phyloP scores from a whole-genome alignment of 1,140 invertebrate genomes.

The Acromyrmex charruanus region DNA sequence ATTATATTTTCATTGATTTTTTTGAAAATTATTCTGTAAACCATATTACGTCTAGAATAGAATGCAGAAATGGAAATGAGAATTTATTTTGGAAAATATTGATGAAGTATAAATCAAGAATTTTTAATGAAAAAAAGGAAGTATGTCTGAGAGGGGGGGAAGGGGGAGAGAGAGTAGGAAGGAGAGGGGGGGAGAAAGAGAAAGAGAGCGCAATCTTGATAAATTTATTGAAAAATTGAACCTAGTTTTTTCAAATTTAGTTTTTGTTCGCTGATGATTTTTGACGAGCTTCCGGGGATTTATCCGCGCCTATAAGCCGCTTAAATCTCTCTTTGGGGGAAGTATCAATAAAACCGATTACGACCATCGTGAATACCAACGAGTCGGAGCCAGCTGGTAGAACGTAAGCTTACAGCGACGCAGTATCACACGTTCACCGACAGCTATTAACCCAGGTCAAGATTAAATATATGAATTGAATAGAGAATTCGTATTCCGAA shows the following conservation, averaged over 20 bases:
- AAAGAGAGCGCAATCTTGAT: too few relatives aligned
- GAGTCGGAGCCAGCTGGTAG: conserved; percentile 25
- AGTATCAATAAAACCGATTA: conserved; percentile 71
- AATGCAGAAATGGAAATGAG: not conserved
- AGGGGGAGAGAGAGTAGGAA: too few relatives aligned
- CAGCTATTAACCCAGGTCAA: conserved; percentile 45
- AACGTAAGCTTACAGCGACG: not conserved
- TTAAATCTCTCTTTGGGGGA: conserved; percentile 55
- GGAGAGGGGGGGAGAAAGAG: too few relatives aligned
- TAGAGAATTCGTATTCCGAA: conserved; percentile 29
- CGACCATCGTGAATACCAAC: conserved; percentile 65
- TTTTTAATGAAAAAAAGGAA: not conserved
- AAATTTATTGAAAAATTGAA: not conserved
- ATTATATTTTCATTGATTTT: not conserved
- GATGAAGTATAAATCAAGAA: not conserved
- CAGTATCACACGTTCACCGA: conserved; percentile 1
- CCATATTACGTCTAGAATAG: not conserved
- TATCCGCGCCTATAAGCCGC: conserved; percentile 29
- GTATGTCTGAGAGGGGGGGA: too few relatives aligned
- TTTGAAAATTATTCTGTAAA: not conserved
- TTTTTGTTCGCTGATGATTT: conserved; percentile 22
- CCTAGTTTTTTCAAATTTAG: not conserved
- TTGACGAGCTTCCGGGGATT: conserved; percentile 4
- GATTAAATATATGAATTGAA: conserved; percentile 55
- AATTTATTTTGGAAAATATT: not conserved